Base-by-base conservation (phyloP, 2,797 vertebrate genomes). In the Rhinoraja longicauda region DNA sequence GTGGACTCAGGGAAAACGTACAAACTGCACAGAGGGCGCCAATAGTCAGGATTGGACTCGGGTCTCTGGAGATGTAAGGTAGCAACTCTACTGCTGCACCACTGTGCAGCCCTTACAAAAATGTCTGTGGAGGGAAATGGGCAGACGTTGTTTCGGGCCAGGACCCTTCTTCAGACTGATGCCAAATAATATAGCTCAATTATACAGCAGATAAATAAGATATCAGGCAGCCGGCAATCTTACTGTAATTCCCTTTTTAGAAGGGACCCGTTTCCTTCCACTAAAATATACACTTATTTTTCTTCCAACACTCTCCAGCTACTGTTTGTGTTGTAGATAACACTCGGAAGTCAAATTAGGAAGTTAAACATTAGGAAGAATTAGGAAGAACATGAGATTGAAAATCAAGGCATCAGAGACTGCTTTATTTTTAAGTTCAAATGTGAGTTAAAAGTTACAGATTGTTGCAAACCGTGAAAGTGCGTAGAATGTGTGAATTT, bases 401-500 rank as follows among this genome's bases (percentile, higher is more conserved):
- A 88, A 88, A 36, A 67, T 67, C 32, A 62, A 67, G 62, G 62
- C 62, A 88, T 32, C n/a, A 88, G 84, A 88, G 24, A 84, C 59
- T 67, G 84, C n/a, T 67, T 24, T 88, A 88, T 67, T 88, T 24
- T 67, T 67, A 88, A 21, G 1, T 67, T 88, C 19, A 88, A 88
- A 88, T 67, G 36, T 19, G 21, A 88, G 84, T 67, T 10, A 36
- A 64, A 88, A 8, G 62, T 2, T 67, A 67, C 59, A 88, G 84
- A 88, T 62, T 88, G 59, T 26, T 88, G 32, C 84, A 36, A 36
- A 32, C 32, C 67, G 62, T 9, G n/a, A 88, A 67, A 88, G 59
- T 88, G 84, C 59, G 1, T 88, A 21, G 59, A 88, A 88, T n/a
- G 59, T 86, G 82, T 32, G 8, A 36, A 59, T 62, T 67, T 62